Evolutionary conservation across 2,888 invertebrate genomes (phyloP).

Genomic region (Priocnemis perturbator): DNA sequence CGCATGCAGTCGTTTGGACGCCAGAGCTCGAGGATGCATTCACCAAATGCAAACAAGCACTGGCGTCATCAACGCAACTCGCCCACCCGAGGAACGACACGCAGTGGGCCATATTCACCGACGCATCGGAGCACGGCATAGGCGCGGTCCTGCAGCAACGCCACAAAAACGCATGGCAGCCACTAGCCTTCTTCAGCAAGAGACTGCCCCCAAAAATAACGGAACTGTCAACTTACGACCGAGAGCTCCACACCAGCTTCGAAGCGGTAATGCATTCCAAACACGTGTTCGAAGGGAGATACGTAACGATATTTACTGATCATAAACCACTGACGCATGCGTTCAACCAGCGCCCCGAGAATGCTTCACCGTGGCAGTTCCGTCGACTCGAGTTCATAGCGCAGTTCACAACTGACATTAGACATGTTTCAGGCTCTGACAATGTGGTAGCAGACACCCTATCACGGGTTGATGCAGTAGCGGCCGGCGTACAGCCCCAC

Average conservation of each 20-base stretch:
- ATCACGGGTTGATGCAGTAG: background rate
- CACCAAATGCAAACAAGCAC: background rate
- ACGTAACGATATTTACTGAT: background rate
- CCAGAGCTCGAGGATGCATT: background rate
- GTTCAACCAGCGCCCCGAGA: background rate
- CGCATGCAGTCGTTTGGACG: background rate
- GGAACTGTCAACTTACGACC: background rate
- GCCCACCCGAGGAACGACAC: background rate
- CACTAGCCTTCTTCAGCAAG: background rate
- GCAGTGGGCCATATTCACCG: background rate
- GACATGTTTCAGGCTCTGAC: too few relatives aligned
- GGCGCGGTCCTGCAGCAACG: constrained; percentile 9
- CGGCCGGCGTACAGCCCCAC: too few relatives aligned
- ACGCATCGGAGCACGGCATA: background rate
- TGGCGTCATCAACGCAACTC: background rate
- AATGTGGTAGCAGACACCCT: constrained; percentile 1
- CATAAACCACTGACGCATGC: constrained; percentile 6
- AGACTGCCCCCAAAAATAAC: background rate
- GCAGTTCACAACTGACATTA: background rate
- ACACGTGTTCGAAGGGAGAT: background rate
- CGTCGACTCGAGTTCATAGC: background rate
- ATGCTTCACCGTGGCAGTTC: background rate
- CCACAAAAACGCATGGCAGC: background rate
- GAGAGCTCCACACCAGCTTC: background rate
- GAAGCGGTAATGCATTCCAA: background rate